Conservation (phyloP, 2,113 vertebrate genomes). For the Eclectus roratus region DNA sequence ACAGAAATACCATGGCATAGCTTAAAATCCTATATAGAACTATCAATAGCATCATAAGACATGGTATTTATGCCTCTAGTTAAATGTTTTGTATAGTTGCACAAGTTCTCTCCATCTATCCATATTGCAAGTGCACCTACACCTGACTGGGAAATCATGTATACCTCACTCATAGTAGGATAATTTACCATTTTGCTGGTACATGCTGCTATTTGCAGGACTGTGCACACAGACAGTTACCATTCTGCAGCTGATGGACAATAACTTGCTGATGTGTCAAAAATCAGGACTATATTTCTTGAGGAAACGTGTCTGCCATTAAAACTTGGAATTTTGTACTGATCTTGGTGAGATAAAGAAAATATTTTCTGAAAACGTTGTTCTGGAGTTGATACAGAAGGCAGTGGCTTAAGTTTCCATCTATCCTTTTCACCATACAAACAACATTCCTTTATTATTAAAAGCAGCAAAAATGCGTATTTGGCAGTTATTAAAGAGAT, state of each 20-base stretch:
- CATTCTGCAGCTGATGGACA: not conserved
- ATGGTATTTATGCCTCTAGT: not conserved
- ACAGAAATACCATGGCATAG: not conserved
- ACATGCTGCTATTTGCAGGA: not conserved
- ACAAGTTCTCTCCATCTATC: not conserved
- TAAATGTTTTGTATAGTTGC: not conserved
- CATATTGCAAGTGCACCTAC: not conserved
- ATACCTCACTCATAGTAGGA: not conserved
- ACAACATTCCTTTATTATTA: not conserved
- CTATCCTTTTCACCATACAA: not conserved
- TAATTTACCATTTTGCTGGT: not conserved
- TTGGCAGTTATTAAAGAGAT: not conserved
- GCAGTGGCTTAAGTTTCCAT: not conserved
- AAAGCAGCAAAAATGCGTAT: not conserved
- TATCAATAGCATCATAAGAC: not conserved
- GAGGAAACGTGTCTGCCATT: not conserved
- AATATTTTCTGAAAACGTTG: rapidly evolving
- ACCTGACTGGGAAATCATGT: not conserved
- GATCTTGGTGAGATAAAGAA: not conserved
- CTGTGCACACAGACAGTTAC: not conserved
- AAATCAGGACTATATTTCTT: not conserved
- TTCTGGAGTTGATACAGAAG: not conserved
- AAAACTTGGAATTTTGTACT: not conserved
- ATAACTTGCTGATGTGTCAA: not conserved
- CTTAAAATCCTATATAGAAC: not conserved